Conservation (phyloP, 2,888 invertebrate species). For the Cactoblastis cactorum region DNA sequence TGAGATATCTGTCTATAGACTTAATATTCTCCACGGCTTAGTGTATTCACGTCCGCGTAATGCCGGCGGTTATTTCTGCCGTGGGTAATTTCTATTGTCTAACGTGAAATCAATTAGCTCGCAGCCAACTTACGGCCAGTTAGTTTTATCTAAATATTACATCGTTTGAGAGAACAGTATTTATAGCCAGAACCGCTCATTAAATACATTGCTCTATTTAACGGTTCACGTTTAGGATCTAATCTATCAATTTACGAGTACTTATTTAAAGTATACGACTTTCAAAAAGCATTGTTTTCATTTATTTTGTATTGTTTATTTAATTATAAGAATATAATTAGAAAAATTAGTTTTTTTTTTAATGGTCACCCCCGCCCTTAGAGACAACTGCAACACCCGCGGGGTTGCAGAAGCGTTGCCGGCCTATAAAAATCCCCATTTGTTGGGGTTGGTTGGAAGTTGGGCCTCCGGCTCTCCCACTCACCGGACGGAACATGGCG, state of each 20-base stretch:
- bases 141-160: slow-evolving; percentile 2
- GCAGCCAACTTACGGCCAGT: not conserved
- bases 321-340: too few species aligned
- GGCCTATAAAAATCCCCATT: too few species aligned
- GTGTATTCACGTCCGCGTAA: not conserved
- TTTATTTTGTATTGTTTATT: too few species aligned
- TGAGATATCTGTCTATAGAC: slow-evolving; percentile 32
- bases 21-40: not conserved
- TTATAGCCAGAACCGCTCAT: not conserved
- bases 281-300: not conserved
- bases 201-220: not conserved
- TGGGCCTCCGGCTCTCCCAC: too few species aligned
- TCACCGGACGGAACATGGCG: too few species aligned
- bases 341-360: too few species aligned
- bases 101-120: slow-evolving; percentile 6
- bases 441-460: too few species aligned
- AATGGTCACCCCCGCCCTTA: too few species aligned
- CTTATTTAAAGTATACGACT: not conserved
- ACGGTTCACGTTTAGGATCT: not conserved
- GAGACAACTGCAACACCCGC: too few species aligned
- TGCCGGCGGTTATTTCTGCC: not conserved
- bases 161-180: not conserved
- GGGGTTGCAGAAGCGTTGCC: too few species aligned
- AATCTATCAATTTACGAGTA: not conserved
- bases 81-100: slow-evolving; percentile 4